Conservation (phyloP, 2,888 invertebrate species). For the Crematogaster levior region DNA sequence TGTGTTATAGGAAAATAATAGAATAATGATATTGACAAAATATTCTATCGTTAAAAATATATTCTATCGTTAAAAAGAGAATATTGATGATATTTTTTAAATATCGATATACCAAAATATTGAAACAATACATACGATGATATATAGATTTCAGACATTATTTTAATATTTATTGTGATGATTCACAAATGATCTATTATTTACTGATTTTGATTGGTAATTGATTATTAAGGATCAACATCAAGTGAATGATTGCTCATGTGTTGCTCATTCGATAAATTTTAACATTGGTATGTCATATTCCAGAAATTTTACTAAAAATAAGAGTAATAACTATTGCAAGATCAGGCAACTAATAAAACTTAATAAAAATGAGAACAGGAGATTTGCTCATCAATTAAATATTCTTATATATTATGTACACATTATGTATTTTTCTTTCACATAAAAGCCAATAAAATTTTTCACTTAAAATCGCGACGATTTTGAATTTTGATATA, state of each 20-base stretch:
- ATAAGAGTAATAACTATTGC: neutral
- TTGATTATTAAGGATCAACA: too few species aligned
- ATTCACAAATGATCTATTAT: too few species aligned
- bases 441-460: neutral
- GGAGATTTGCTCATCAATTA: neutral
- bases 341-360: neutral
- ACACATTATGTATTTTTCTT: neutral
- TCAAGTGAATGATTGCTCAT: neutral
- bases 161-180: too few species aligned
- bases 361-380: neutral
- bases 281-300: neutral
- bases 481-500: neutral
- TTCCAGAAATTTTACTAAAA: neutral
- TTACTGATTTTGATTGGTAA: too few species aligned
- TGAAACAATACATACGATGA: too few species aligned
- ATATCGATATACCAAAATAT: too few species aligned
- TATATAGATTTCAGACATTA: too few species aligned
- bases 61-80: too few species aligned
- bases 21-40: neutral
- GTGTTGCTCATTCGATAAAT: neutral
- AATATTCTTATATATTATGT: neutral
- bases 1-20: neutral
- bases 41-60: neutral
- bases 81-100: too few species aligned
- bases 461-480: neutral